Conservation (phyloP, 2,113 vertebrate species). For the Phyllostomus hastatus region DNA sequence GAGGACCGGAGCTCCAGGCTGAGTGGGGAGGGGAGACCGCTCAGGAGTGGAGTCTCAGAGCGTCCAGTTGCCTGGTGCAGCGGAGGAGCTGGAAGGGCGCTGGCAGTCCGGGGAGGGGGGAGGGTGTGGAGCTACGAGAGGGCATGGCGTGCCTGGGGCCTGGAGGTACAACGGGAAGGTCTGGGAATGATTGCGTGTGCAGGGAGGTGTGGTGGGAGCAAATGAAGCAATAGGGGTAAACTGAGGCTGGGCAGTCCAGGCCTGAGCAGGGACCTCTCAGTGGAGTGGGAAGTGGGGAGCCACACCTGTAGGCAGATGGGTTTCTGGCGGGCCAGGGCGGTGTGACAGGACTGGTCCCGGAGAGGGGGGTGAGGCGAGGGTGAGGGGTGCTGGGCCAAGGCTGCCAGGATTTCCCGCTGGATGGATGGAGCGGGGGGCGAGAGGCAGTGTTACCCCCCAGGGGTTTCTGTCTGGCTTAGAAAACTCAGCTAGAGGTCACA, state of each 20-base stretch:
- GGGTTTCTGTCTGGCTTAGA: not conserved
- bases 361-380: not conserved
- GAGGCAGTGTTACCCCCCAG: not conserved
- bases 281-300: not conserved
- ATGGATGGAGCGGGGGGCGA: not conserved
- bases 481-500: not conserved
- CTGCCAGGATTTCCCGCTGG: not conserved
- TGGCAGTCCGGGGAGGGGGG: not conserved
- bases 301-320: not conserved
- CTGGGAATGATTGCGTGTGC: not conserved
- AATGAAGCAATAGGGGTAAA: not conserved
- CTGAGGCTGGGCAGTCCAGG: not conserved
- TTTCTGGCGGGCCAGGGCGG: not conserved
- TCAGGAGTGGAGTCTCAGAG: not conserved
- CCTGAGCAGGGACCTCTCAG: not conserved
- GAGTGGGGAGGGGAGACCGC: not conserved
- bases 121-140: not conserved
- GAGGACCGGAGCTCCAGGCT: rapidly evolving
- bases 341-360: not conserved
- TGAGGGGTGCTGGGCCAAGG: not conserved
- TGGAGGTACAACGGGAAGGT: rapidly evolving
- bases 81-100: not conserved
- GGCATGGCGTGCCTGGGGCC: not conserved
- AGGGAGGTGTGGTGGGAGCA: not conserved
- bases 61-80: not conserved